Conservation (phyloP, 2,888 invertebrate genomes). For the Unio pictorum region DNA sequence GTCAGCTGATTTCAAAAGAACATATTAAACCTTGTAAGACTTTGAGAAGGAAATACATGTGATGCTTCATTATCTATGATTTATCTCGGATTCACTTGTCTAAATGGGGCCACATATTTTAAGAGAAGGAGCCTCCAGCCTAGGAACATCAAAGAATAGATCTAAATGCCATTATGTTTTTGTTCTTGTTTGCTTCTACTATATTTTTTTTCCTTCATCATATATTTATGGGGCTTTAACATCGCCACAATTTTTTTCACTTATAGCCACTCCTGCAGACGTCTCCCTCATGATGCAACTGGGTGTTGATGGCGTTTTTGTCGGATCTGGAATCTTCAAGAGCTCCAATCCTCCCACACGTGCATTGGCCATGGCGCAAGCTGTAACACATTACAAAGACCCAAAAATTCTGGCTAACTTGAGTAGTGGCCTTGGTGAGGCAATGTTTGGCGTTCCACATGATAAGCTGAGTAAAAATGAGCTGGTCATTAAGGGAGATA, state of each 20-base stretch:
- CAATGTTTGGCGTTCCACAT: conserved; percentile 59
- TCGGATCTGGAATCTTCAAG: conserved; percentile 69
- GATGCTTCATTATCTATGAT: no score
- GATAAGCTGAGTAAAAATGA: conserved; percentile 10
- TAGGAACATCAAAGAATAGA: no score
- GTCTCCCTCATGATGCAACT: conserved; percentile 68
- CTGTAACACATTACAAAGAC: conserved; percentile 66
- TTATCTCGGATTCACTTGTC: no score
- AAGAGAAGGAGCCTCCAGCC: no score
- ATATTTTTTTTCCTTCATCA: no score
- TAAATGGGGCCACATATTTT: no score
- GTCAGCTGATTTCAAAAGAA: no score
- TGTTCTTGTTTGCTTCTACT: no score
- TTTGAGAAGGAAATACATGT: no score
- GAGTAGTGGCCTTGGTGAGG: conserved; percentile 63
- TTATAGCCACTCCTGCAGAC: conserved; percentile 67
- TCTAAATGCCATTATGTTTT: no score
- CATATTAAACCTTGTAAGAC: no score
- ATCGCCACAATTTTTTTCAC: background rate
- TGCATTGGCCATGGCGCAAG: conserved; percentile 66
- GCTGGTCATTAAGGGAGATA: conserved; percentile 20
- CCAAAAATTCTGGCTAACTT: conserved; percentile 57
- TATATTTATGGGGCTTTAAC: no score
- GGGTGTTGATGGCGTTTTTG: conserved; percentile 69
- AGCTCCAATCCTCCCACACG: conserved; percentile 58